A percentile compares a stretch with the other conserved stretches of the same genome.
Evolutionary conservation across 2,113 vertebrate species (phyloP).

Genomic region (Ascaphus truei): DNA sequence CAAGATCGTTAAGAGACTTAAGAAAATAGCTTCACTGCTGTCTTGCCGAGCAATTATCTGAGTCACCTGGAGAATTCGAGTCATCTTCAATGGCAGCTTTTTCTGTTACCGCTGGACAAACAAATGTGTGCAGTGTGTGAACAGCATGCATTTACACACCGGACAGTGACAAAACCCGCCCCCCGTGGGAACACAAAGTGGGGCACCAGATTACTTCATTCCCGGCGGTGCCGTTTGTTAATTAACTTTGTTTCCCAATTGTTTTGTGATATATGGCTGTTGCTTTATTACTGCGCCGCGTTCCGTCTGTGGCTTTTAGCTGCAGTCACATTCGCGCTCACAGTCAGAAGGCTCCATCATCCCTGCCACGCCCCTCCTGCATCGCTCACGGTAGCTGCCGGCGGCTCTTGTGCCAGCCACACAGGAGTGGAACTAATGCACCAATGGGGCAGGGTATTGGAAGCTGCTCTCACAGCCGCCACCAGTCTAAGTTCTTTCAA

Average conservation of each 20-base stretch:
- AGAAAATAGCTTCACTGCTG: slow-evolving; percentile 12
- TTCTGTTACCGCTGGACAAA: slow-evolving; percentile 16
- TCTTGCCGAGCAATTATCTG: slow-evolving; percentile 23
- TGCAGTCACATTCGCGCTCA: neutral
- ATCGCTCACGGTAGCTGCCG: neutral
- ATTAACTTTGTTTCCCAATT: neutral
- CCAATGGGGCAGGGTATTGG: no score
- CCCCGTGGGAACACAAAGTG: slow-evolving; percentile 12
- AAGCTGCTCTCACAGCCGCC: no score
- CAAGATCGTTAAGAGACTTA: slow-evolving; percentile 27
- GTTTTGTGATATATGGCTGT: neutral
- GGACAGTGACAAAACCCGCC: slow-evolving; percentile 1
- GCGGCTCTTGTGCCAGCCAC: neutral
- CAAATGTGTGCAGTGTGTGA: slow-evolving; percentile 23
- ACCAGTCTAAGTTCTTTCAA: no score
- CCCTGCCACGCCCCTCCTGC: neutral
- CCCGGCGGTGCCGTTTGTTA: neutral
- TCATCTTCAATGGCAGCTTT: slow-evolving; percentile 17
- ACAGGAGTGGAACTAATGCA: neutral
- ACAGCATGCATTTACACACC: slow-evolving; percentile 6
- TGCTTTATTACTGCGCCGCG: neutral
- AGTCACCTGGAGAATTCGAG: slow-evolving; percentile 11
- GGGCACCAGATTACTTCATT: neutral
- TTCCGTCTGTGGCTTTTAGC: neutral
- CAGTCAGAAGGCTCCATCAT: neutral